These are phyloP conservation scores for Amblyraja radiata DNA, from an alignment of 2,797 vertebrate genomes.

Conservation along the genomic window DNA sequence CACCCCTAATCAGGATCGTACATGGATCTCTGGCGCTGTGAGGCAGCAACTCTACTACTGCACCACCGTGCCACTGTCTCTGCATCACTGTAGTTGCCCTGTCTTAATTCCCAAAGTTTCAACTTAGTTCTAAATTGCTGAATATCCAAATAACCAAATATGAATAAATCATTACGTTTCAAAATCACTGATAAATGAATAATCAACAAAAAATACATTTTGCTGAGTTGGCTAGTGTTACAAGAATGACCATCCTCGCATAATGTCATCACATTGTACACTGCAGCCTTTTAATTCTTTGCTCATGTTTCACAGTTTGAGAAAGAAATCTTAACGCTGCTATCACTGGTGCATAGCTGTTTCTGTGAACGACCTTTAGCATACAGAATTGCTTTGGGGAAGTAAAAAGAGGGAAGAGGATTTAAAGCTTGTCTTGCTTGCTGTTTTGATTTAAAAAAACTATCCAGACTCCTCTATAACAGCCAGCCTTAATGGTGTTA, in stretches of 20 bases:
- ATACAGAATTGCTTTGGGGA: not conserved
- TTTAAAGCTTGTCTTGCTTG: not conserved
- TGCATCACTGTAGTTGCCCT: no score
- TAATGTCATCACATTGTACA: not conserved
- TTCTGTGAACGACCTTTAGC: not conserved
- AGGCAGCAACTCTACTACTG: no score
- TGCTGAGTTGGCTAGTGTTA: not conserved
- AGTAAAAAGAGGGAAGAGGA: not conserved
- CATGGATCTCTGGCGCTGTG: no score
- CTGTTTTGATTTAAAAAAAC: not conserved
- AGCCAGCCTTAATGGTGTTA: not conserved
- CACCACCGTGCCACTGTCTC: no score
- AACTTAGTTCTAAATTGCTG: not conserved
- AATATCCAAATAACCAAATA: not conserved
- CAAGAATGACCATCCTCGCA: not conserved
- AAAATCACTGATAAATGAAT: not conserved
- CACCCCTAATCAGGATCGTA: no score
- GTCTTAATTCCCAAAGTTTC: no score
- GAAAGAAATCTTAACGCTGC: not conserved
- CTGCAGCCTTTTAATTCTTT: not conserved
- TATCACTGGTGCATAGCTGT: not conserved
- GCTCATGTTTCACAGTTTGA: not conserved
- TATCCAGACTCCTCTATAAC: not conserved
- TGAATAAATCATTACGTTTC: not conserved
- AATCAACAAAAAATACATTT: not conserved